Base-by-base conservation (phyloP, 2,888 invertebrate species). In the Lamellibrachia columna region DNA sequence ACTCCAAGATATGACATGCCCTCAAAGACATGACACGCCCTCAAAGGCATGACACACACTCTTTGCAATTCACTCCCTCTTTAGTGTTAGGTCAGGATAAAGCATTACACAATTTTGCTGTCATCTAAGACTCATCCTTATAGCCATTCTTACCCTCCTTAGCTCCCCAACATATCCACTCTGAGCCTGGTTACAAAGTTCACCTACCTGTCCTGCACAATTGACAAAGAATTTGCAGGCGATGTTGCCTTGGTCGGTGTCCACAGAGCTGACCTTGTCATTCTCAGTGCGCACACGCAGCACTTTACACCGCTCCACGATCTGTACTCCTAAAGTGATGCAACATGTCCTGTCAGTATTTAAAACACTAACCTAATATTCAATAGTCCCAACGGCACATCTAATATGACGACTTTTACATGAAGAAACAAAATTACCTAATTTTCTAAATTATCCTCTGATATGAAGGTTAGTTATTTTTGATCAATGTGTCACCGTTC, bases 141-240 rank as follows among this genome's bases (percentile, higher is more conserved):
- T 1, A 40, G 40, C 40, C 40, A 40, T 40, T 1, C 40, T 40
- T 40, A 40, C 40, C 40, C 40, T 40, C 40, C 28, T 28, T 28
- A 28, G 28, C 28, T 28, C 28, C 28, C 40, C 40, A 40, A 40
- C 40, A 40, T 40, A 40, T 40, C 40, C 40, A 40, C 40, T 40
- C 75, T 75, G 75, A 75, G 40, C 40, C 1, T 40, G 40, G 40
- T 40, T 1, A 75, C 75, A 75, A 4, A 22, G 22, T 75, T 15
- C 22, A 75, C 96, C 96, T 95, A 97, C 97, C 97, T 99, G 98
- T 9, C 99, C 99, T 53, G 98, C 98, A 96, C 98, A 98, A 97
- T 99, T 99, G 58, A 99, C 98, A 97, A 99, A 99, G 96, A 98
- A 98, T 95, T 98, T 98, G 96, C 99, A 99, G 94, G 98, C 97